Evolutionary conservation across 2,888 invertebrate genomes (phyloP), one percentile per base, ranked within the genome.

Genomic region (Subacronicta megacephala): DNA sequence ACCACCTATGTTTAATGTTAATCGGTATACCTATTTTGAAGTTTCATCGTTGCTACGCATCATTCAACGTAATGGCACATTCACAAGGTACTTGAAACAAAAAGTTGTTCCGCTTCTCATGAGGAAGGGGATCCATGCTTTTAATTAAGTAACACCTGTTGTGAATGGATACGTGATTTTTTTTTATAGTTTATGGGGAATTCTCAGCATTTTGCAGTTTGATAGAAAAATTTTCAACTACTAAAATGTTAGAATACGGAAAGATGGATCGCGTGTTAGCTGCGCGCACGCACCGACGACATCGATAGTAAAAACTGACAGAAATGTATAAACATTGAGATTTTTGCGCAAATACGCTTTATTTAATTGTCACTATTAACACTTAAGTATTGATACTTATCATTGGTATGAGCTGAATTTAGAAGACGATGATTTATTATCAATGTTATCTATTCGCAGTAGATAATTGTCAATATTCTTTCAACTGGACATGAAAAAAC

Each of bases 231-330:
- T 45, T 26, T 55, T 52, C 7, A 17, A 40, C 36, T 35, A 62
- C 59, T 60, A 60, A 72, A 73, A 62, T 65, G 61, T 66, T 51
- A 58, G 15, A 62, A 67, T 66, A 72, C 61, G 78, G 76, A 81
- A 78, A 64, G 43, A 57, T 47, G 12, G 41, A 46, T 77, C 41
- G 81, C 80, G 69, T 80, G 80, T 35, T 9, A 52, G 35, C 15
- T 35, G n/a, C 38, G 16, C 58, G 38, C 76, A 77, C 75, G 76
- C 81, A 66, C 41, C 12, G 15, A 6, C 47, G 13, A 42, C 13
- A 44, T 17, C 31, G 52, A 58, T 52, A 59, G 54, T 46, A 60
- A 63, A 60, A 67, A 53, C 31, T 15, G 7, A 35, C 3, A 49
- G 61, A 65, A 61, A 52, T 45, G 45, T 38, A 55, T 29, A 43